Evolutionary conservation across 64 coral and sea anemone species (phyloP).

Genomic region (Montipora capricornis): DNA sequence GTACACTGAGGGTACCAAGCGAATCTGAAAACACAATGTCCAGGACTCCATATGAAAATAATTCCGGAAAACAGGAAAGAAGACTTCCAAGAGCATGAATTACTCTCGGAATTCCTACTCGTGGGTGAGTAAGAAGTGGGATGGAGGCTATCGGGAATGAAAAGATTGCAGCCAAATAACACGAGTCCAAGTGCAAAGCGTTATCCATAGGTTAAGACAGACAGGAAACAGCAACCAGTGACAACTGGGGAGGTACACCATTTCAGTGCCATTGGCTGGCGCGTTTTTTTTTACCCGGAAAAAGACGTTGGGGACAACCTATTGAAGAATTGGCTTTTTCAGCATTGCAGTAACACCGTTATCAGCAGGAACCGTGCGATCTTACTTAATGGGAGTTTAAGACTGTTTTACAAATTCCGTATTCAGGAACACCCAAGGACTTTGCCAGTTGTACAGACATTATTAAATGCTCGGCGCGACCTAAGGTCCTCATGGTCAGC

Average conservation of each 20-base stretch:
- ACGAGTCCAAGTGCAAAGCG: constrained; percentile 25
- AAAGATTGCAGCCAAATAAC: constrained; percentile 31
- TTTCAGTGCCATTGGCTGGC: too few relatives aligned
- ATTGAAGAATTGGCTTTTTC: constrained; percentile 23
- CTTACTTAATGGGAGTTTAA: too few relatives aligned
- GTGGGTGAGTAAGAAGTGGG: neutral
- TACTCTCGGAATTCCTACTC: constrained; percentile 7
- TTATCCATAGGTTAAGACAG: neutral
- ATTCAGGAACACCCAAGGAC: too few relatives aligned
- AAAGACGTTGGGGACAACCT: constrained; percentile 5
- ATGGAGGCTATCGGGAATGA: constrained; percentile 36
- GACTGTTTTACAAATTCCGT: too few relatives aligned
- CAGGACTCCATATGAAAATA: too few relatives aligned
- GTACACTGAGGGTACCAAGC: neutral
- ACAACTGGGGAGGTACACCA: too few relatives aligned
- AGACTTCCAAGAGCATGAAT: too few relatives aligned
- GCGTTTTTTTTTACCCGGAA: too few relatives aligned
- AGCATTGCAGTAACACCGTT: neutral
- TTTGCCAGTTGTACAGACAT: too few relatives aligned
- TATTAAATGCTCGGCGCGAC: too few relatives aligned
- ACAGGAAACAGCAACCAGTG: neutral
- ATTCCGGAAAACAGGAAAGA: neutral
- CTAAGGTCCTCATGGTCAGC: too few relatives aligned
- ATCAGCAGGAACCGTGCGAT: too few relatives aligned
- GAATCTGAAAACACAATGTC: neutral